A percentile compares a stretch with the other conserved stretches of the same genome.
phyloP scores from a whole-genome alignment of 2,888 invertebrate species.

The Chouioia cunea region DNA sequence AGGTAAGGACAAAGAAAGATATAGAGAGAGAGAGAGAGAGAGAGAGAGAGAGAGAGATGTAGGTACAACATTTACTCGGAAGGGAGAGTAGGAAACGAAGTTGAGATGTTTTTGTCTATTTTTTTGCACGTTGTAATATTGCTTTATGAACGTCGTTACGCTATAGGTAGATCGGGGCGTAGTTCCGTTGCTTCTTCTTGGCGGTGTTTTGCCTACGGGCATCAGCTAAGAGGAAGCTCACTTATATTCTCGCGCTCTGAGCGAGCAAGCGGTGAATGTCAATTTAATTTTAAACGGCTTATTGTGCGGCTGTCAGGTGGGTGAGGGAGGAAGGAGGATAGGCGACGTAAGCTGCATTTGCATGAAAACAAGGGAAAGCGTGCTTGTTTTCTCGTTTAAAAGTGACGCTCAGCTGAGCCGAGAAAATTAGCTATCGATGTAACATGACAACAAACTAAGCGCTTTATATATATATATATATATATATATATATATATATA shows the following conservation, averaged over 20 bases:
- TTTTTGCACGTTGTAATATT: no score
- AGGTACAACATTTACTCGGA: slow-evolving; percentile 38
- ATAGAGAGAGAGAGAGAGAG: slow-evolving; percentile 19
- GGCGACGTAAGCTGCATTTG: slow-evolving; percentile 34
- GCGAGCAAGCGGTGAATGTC: slow-evolving; percentile 19
- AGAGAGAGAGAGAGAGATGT: slow-evolving; percentile 36
- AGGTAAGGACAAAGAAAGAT: no score
- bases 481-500: no score
- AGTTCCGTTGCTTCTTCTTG: slow-evolving; percentile 7
- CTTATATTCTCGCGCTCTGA: no score
- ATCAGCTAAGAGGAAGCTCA: no score
- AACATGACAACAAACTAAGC: no score
- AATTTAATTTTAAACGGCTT: slow-evolving; percentile 39
- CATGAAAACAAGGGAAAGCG: slow-evolving; percentile 10
- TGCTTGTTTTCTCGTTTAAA: slow-evolving; percentile 39
- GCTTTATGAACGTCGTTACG: slow-evolving; percentile 45
- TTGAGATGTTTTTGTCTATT: no score
- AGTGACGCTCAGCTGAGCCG: slow-evolving; percentile 29
- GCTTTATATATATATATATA: no score
- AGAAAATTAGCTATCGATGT: no score
- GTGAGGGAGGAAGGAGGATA: slow-evolving; percentile 3
- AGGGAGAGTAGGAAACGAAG: no score
- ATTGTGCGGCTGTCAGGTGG: slow-evolving; percentile 25
- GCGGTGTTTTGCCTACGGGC: no score
- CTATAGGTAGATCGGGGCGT: slow-evolving; percentile 10